phyloP scores from a whole-genome alignment of 2,888 invertebrate species.

The Philereme transversata region DNA sequence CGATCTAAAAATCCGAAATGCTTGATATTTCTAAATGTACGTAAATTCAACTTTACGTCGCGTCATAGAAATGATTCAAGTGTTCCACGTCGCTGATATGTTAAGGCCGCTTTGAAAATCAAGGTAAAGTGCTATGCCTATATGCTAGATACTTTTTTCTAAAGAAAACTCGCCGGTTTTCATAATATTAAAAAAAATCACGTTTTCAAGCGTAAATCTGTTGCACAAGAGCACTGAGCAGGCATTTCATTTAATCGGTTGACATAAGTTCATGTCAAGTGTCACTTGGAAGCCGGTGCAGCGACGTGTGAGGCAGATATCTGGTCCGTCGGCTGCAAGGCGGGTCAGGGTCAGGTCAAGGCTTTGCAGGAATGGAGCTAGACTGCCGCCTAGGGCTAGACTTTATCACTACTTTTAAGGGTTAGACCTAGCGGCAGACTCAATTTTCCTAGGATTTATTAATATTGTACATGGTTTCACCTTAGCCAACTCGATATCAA shows the following conservation, averaged over 20 bases:
- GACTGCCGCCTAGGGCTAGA: slow-evolving; percentile 10
- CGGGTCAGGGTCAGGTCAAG: slow-evolving; percentile 71
- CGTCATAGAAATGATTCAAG: too few species aligned
- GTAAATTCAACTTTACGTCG: too few species aligned
- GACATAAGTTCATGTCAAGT: slow-evolving; percentile 31
- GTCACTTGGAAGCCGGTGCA: slow-evolving; percentile 23
- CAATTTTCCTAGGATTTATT: too few species aligned
- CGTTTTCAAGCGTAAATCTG: slow-evolving; percentile 9
- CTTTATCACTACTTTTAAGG: slow-evolving; percentile 5
- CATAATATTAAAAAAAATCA: slow-evolving; percentile 2
- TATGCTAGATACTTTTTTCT: too few species aligned
- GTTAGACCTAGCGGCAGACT: neutral
- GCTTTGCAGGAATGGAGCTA: slow-evolving; percentile 52
- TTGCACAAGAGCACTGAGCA: slow-evolving; percentile 11
- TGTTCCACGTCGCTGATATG: too few species aligned
- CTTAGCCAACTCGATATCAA: too few species aligned
- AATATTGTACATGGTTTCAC: too few species aligned
- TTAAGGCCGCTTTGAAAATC: too few species aligned
- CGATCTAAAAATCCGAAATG: too few species aligned
- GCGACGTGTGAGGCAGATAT: slow-evolving; percentile 30
- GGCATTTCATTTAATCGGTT: slow-evolving; percentile 18
- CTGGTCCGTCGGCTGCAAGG: slow-evolving; percentile 36
- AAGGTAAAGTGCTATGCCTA: too few species aligned
- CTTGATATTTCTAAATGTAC: too few species aligned
- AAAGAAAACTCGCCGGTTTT: neutral